phyloP scores from a whole-genome alignment of 2,797 vertebrate genomes.

The Brachyalestes nurse region DNA sequence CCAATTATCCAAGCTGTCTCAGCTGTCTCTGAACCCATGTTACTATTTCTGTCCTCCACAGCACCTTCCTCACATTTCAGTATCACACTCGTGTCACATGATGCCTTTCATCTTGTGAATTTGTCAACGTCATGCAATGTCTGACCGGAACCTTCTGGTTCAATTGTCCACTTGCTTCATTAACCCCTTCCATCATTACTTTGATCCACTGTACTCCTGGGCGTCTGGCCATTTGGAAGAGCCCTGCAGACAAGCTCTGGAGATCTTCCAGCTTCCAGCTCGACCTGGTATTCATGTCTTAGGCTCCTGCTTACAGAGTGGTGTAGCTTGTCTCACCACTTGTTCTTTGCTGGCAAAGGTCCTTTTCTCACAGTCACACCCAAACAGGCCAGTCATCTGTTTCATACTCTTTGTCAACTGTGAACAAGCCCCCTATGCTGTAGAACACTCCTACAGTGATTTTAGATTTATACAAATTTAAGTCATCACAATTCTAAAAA shows the following conservation, averaged over 20 bases:
- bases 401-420: neutral
- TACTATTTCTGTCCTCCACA: slow-evolving; percentile 63
- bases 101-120: neutral
- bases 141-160: neutral
- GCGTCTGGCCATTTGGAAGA: neutral
- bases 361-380: neutral
- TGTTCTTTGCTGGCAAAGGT: neutral
- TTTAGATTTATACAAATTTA: neutral
- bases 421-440: neutral
- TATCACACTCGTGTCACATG: slow-evolving; percentile 50
- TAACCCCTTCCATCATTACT: neutral
- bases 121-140: neutral
- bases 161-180: neutral
- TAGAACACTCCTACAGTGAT: neutral
- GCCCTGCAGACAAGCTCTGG: neutral
- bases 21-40: slow-evolving; percentile 5
- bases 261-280: slow-evolving; percentile 4
- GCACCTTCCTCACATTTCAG: slow-evolving; percentile 25
- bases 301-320: too few relatives aligned
- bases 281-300: neutral
- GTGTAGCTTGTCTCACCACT: neutral
- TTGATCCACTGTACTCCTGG: slow-evolving; percentile 2
- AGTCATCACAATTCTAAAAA: neutral
- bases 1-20: neutral
- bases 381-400: neutral